These are phyloP conservation scores for Microcaecilia unicolor DNA, from an alignment of 2,797 vertebrate genomes.

Conservation along the genomic window DNA sequence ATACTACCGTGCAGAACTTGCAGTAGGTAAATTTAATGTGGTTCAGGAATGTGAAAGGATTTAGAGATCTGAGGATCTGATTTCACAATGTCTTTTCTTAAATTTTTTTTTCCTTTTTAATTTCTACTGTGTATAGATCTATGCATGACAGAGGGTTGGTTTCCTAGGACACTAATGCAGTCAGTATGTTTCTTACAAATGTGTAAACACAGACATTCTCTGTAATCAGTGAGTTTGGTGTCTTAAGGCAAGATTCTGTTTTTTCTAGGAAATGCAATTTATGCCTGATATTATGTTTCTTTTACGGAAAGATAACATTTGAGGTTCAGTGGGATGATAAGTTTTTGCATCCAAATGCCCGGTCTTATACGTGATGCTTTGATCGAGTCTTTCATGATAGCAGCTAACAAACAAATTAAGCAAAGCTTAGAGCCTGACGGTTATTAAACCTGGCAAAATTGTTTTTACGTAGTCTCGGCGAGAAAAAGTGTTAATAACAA, in stretches of 20 bases:
- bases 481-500: too few species aligned
- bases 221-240: slow-evolving; percentile 63
- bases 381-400: slow-evolving; percentile 10
- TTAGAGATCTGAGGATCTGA: slow-evolving; percentile 64
- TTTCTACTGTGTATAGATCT: slow-evolving; percentile 47
- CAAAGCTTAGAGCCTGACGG: too few species aligned
- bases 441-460: too few species aligned
- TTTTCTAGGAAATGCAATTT: slow-evolving; percentile 74
- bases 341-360: slow-evolving; percentile 39
- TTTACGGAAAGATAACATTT: slow-evolving; percentile 58
- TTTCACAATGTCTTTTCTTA: slow-evolving; percentile 59
- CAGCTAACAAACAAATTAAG: too few species aligned
- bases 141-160: slow-evolving; percentile 38
- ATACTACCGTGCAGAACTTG: slow-evolving; percentile 61
- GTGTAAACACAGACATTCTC: slow-evolving; percentile 74
- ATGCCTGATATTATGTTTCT: slow-evolving; percentile 62
- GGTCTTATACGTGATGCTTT: slow-evolving; percentile 30
- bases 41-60: slow-evolving; percentile 70
- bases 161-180: slow-evolving; percentile 66
- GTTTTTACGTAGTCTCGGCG: too few species aligned
- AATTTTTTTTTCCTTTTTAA: slow-evolving; percentile 38
- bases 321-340: slow-evolving; percentile 55
- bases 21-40: slow-evolving; percentile 65
- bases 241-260: slow-evolving; percentile 70
- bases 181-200: slow-evolving; percentile 60